Evolutionary conservation across 2,113 vertebrate species (phyloP), one percentile per base, ranked within the genome.

Genomic region (Hippopotamus amphibius): DNA sequence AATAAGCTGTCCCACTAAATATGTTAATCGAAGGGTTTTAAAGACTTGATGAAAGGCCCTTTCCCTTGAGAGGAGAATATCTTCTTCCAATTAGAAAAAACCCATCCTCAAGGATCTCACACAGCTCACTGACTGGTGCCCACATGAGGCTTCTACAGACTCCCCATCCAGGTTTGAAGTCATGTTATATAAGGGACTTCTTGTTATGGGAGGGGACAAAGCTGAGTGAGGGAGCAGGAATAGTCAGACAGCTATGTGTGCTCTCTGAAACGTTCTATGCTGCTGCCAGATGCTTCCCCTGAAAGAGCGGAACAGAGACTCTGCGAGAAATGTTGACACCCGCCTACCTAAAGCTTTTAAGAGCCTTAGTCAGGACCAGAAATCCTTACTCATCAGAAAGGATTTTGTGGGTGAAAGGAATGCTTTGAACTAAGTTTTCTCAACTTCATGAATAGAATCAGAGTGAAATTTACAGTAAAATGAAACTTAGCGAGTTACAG

Each of bases 401-500:
- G 30, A 90, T 79, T 77, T 87, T 95, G 76, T 84, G 61, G 26
- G 10, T 33, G 21, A 90, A 92, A 88, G 7, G 17, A 76, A 90
- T 59, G 8, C 41, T 92, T 84, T 81, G 16, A 12, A 48, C 15
- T 61, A 86, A 50, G n/a, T 63, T 69, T 95, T 90, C 66, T 41
- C 24, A 93, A 53, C 12, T 76, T 69, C 15, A 82, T 41, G 21
- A 92, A n/a, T 46, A 92, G 72, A 66, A 91, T 5, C 22, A 88
- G 37, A 80, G 55, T 88, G 11, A 85, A 80, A 61, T 90, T n/a
- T 93, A 55, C 30, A n/a, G 37, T 28, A 92, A 96, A 96, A 79
- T 71, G 83, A 90, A 95, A 2, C 13, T 26, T 61, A 82, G 28
- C 50, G 57, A 86, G 15, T 69, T n/a, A 57, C 33, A 57, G 26